Evolutionary conservation across 2,888 invertebrate genomes (phyloP), one percentile per base, ranked within the genome.

Genomic region (Anticlea derivata): DNA sequence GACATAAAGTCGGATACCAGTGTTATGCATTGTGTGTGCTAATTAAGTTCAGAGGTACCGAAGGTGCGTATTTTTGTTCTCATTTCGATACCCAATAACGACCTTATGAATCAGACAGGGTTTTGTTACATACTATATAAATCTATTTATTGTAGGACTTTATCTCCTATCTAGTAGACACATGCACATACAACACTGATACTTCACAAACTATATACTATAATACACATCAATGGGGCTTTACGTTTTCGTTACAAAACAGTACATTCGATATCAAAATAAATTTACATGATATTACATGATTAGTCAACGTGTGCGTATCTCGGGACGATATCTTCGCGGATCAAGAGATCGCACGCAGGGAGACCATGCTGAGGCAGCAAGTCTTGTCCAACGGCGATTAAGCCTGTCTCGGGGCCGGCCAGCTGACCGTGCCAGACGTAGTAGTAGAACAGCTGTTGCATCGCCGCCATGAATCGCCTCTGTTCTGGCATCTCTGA

Each of bases 361-460:
- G 94, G 93, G 70, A 95, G 93, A 26, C 93, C 94, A 10, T 86
- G 90, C 40, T 92, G 91, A 0, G 94, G 91, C 4, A 94, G 82
- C 7, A 93, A 89, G 75, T 96, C 96, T 74, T 96, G 95, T 0
- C 92, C 95, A 1, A 96, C 93, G 13, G 94, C 89, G 27, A 96
- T 83, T 8, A 96, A 91, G 6, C 91, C 87, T 23, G 89, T 81
- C 47, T 93, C 93, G 5, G 92, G 92, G n/a, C 93, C 92, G 7
- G 92, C 86, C 47, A 95, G 86, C 58, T 92, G 92, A n/a, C 95
- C 96, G 61, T 95, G 93, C 92, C 94, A 93, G 1, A 96, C 95
- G 68, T 93, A 97, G 66, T 95, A 93, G 79, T 96, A 96, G 80
- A 97, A 97, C 22, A 96, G 81, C 58, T 94, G 94, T 71, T 96